phyloP scores from a whole-genome alignment of 1,140 invertebrate genomes.

The Brachionus plicatilis region DNA sequence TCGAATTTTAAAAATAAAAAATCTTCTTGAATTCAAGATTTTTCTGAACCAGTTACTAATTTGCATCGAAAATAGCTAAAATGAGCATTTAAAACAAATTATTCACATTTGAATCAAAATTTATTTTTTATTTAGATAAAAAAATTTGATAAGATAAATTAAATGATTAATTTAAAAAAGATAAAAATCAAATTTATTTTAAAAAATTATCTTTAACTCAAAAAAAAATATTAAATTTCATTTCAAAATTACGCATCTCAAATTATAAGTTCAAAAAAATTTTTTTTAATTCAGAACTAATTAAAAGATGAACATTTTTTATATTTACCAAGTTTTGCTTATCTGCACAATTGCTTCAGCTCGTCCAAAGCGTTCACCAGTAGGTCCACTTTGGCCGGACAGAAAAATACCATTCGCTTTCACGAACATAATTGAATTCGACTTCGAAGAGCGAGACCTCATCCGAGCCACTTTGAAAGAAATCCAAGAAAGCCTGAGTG shows the following conservation, averaged over 20 bases:
- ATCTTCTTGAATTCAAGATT: too few species aligned
- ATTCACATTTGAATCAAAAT: too few species aligned
- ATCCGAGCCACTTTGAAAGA: not conserved
- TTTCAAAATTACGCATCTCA: not conserved
- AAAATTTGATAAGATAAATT: not conserved
- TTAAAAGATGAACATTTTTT: not conserved
- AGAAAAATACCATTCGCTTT: constrained; percentile 23
- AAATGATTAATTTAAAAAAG: not conserved
- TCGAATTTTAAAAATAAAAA: too few species aligned
- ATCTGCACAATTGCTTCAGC: not conserved
- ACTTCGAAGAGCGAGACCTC: not conserved
- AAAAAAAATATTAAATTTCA: not conserved
- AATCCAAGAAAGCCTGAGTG: not conserved
- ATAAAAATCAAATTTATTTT: not conserved
- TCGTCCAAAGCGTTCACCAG: not conserved
- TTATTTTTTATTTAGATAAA: not conserved
- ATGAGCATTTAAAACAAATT: too few species aligned
- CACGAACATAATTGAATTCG: constrained; percentile 26
- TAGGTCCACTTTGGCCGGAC: constrained; percentile 14
- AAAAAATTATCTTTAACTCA: not conserved
- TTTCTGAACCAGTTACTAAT: too few species aligned
- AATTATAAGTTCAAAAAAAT: not conserved
- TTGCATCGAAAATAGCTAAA: too few species aligned
- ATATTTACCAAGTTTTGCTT: not conserved
- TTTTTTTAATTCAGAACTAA: not conserved